Percentiles rank a stretch among this genome's conserved stretches.
phyloP scores from a whole-genome alignment of 2,113 vertebrate species.

The Cacatua alba region DNA sequence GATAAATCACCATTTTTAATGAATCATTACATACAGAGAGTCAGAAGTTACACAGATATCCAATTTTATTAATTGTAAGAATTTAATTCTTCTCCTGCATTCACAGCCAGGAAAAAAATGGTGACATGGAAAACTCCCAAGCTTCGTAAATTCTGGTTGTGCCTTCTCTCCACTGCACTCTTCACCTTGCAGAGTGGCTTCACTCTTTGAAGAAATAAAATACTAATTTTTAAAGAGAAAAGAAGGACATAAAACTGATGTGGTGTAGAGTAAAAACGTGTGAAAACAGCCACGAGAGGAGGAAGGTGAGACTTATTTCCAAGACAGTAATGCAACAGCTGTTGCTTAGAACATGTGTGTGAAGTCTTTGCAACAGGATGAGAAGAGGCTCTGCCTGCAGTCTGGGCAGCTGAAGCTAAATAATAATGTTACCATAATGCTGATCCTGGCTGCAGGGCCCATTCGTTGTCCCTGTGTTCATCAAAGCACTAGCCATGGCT shows the following conservation, averaged over 20 bases:
- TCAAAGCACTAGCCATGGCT: not conserved
- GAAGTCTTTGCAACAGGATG: not conserved
- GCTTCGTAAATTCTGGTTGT: not conserved
- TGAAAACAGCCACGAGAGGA: not conserved
- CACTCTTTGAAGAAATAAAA: not conserved
- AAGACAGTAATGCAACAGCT: not conserved
- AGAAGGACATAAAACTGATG: not conserved
- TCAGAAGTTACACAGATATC: not conserved
- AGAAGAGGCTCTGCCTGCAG: not conserved
- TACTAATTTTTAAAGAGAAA: not conserved
- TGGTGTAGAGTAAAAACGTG: not conserved
- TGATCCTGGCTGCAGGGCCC: not conserved
- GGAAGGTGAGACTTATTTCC: not conserved
- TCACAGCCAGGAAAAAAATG: not conserved
- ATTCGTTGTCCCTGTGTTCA: not conserved
- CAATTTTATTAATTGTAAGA: slow-evolving; percentile 44
- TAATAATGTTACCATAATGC: not conserved
- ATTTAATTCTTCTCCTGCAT: slow-evolving; percentile 18
- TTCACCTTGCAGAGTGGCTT: not conserved
- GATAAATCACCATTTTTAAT: slow-evolving; percentile 11
- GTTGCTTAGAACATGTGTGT: not conserved
- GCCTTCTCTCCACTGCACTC: not conserved
- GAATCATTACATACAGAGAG: not conserved
- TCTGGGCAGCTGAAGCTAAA: not conserved
- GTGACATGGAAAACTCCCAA: not conserved